A percentile compares a stretch with the other conserved stretches of the same genome.
phyloP scores from a whole-genome alignment of 2,113 vertebrate genomes.

The Sebastes schlegelii region DNA sequence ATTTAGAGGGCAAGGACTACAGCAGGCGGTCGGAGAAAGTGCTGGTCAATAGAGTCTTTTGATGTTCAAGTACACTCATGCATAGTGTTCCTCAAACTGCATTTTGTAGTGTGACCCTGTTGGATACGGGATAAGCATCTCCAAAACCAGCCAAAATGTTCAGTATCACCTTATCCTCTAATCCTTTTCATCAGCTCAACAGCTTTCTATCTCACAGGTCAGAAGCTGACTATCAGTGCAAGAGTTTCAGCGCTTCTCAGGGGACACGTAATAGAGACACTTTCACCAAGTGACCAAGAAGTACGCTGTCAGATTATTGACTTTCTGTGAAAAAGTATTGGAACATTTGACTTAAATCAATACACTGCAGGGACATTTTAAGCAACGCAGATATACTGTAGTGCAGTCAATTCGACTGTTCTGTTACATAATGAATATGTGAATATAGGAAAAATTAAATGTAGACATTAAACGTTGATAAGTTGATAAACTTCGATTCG shows the following conservation, averaged over 20 bases:
- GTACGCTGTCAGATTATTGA: background rate
- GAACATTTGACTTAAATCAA: background rate
- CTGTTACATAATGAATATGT: background rate
- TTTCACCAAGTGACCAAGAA: background rate
- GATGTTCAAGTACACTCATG: slow-evolving; percentile 12
- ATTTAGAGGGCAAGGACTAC: slow-evolving; percentile 47
- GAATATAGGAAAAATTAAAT: background rate
- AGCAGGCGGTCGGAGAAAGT: slow-evolving; percentile 14
- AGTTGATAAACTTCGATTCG: background rate
- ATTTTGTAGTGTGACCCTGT: slow-evolving; percentile 18
- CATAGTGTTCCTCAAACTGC: slow-evolving; percentile 8
- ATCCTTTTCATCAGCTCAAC: slow-evolving; percentile 18
- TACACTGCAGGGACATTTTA: background rate
- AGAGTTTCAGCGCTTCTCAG: slow-evolving; percentile 1
- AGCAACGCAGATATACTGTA: too few species aligned
- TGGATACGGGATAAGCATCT: slow-evolving; percentile 30
- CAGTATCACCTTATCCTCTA: slow-evolving; percentile 11
- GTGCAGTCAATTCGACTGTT: background rate
- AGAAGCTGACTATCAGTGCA: slow-evolving; percentile 8
- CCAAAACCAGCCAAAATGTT: background rate
- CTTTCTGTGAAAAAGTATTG: background rate
- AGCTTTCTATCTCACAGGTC: slow-evolving; percentile 15
- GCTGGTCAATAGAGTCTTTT: slow-evolving; percentile 18
- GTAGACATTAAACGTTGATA: background rate
- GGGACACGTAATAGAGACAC: slow-evolving; percentile 3